Evolutionary conservation across 2,888 invertebrate genomes (phyloP).

Genomic region (Rhopalosiphum nymphaeae): DNA sequence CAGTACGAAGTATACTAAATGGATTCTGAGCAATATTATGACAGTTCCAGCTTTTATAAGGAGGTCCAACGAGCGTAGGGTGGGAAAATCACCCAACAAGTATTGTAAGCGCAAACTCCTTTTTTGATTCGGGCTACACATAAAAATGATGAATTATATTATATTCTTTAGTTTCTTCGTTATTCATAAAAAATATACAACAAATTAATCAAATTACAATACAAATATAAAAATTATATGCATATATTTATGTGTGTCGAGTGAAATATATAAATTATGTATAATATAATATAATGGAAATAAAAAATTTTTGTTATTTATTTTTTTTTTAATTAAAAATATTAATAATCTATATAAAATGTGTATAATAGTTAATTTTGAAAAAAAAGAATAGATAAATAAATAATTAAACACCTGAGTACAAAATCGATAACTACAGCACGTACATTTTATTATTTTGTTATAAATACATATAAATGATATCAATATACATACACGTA

Average conservation of each 20-base stretch:
- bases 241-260: background rate
- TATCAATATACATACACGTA: too few relatives aligned
- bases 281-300: background rate
- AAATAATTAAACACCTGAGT: background rate
- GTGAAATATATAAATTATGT: background rate
- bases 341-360: background rate
- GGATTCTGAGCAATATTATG: conserved; percentile 27
- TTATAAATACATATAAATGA: too few relatives aligned
- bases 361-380: background rate
- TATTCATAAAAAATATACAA: background rate
- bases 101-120: conserved; percentile 48
- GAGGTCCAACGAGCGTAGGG: conserved; percentile 14
- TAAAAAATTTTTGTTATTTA: background rate
- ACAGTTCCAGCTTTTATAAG: conserved; percentile 39
- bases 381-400: background rate
- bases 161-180: background rate
- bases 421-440: too few relatives aligned
- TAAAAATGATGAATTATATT: background rate
- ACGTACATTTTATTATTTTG: too few relatives aligned
- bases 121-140: background rate
- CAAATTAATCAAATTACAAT: background rate
- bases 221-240: background rate
- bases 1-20: background rate
- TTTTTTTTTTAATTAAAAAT: background rate
- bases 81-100: conserved; percentile 22